phyloP scores from a whole-genome alignment of 2,797 vertebrate genomes.

The Tapera naevia region DNA sequence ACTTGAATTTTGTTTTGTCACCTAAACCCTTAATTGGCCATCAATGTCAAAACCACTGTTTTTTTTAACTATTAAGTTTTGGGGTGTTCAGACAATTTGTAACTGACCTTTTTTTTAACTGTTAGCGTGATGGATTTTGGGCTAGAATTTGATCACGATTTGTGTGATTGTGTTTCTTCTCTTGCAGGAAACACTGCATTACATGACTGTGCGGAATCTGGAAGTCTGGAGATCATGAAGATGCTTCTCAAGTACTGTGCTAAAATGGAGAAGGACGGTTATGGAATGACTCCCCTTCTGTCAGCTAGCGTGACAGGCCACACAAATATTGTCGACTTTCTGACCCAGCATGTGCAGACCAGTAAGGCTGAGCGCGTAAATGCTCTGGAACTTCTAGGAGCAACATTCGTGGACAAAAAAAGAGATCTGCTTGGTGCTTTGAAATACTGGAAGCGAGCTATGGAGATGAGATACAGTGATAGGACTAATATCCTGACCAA shows the following conservation, averaged over 20 bases:
- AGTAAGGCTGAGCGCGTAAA: constrained; percentile 90
- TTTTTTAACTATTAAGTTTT: not conserved
- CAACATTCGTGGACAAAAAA: constrained; percentile 98
- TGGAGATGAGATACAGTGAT: constrained; percentile 94
- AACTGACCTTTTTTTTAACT: not conserved
- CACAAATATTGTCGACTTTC: constrained; percentile 97
- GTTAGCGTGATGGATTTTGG: not conserved
- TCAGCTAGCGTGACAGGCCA: constrained; percentile 98
- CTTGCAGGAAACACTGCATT: constrained; percentile 92
- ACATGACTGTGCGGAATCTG: constrained; percentile 97
- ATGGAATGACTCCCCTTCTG: constrained; percentile 96
- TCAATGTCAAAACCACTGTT: not conserved
- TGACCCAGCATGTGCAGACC: constrained; percentile 91
- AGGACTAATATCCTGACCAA: constrained; percentile 87
- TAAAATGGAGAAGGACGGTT: constrained; percentile 97
- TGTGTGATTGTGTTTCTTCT: constrained; percentile 20
- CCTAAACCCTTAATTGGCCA: not conserved
- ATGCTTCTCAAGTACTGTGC: constrained; percentile 96
- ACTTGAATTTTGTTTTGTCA: not conserved
- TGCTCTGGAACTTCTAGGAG: constrained; percentile 94
- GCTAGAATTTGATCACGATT: not conserved
- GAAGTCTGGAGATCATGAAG: constrained; percentile 97
- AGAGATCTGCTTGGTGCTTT: constrained; percentile 95
- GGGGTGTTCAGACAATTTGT: not conserved
- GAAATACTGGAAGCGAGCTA: constrained; percentile 98